phyloP scores from a whole-genome alignment of 2,797 vertebrate genomes.

The Pitangus sulphuratus region DNA sequence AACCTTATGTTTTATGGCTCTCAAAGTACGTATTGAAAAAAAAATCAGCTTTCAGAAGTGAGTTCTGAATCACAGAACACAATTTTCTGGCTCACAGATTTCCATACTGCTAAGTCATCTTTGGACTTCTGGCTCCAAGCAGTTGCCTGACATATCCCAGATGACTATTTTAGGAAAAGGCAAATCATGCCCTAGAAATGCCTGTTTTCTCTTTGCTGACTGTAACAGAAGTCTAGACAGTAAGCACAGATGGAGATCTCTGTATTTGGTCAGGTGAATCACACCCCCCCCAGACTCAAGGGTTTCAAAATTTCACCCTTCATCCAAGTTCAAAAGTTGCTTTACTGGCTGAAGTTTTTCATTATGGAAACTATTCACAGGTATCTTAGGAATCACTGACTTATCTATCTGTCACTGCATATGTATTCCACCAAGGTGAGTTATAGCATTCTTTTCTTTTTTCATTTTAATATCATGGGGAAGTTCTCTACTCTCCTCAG shows the following conservation, averaged over 20 bases:
- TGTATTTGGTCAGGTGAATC: constrained; percentile 60
- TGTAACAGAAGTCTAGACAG: constrained; percentile 59
- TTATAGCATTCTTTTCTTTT: neutral
- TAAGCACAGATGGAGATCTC: constrained; percentile 60
- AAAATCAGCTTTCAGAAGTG: neutral
- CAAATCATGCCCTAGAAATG: constrained; percentile 65
- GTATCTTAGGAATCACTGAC: neutral
- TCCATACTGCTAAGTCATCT: constrained; percentile 59
- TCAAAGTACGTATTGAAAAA: neutral
- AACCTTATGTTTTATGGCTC: neutral
- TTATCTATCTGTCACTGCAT: neutral
- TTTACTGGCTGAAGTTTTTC: neutral
- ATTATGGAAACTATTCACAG: neutral
- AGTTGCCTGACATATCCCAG: constrained; percentile 53
- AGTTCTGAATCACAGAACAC: constrained; percentile 21
- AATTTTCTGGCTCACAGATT: constrained; percentile 43
- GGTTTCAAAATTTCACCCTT: constrained; percentile 44
- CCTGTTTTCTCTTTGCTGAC: constrained; percentile 54
- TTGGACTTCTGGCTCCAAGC: constrained; percentile 46
- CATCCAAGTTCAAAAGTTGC: constrained; percentile 14
- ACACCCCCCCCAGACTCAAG: neutral
- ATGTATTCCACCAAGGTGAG: neutral
- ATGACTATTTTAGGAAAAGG: constrained; percentile 52
- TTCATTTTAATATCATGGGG: neutral
- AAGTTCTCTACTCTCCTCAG: neutral